Percentiles rank a stretch among this genome's conserved stretches.
These are phyloP conservation scores for Litoditis marina DNA, from an alignment of 2,888 invertebrate genomes.

Conservation along the genomic window DNA sequence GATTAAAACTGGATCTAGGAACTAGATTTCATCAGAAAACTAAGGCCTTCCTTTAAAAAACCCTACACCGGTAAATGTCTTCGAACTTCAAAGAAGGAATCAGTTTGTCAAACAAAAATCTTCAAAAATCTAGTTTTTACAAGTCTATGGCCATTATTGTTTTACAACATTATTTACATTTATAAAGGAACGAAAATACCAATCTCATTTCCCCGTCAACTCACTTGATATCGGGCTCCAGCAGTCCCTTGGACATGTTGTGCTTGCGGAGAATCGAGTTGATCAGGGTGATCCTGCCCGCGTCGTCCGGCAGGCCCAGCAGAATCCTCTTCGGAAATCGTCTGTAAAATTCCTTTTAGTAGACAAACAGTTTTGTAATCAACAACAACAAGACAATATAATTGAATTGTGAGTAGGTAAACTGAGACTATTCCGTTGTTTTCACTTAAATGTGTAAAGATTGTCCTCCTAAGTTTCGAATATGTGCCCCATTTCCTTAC, in stretches of 20 bases:
- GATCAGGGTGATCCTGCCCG: conserved; percentile 70
- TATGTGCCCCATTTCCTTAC: background rate
- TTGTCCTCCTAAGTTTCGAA: too few relatives aligned
- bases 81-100: background rate
- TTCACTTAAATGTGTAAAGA: too few relatives aligned
- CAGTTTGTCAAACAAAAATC: background rate
- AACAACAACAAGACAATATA: too few relatives aligned
- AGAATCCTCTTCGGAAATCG: conserved; percentile 94
- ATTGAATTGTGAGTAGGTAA: too few relatives aligned
- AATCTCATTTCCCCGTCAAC: background rate
- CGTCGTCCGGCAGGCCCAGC: conserved; percentile 83
- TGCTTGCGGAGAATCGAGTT: conserved; percentile 33
- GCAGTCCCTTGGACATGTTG: conserved; percentile 31
- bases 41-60: too few relatives aligned
- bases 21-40: too few relatives aligned
- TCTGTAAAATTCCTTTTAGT: conserved; percentile 64
- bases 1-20: too few relatives aligned
- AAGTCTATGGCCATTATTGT: background rate
- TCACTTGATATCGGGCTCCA: conserved; percentile 35
- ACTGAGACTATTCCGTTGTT: too few relatives aligned
- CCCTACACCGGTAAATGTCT: too few relatives aligned
- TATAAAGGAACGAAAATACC: conserved; percentile 1
- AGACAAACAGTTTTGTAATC: background rate
- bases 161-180: conserved; percentile 9
- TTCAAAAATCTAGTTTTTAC: background rate